These are phyloP conservation scores for Tauraco erythrolophus DNA, from an alignment of 2,113 vertebrate species.

Conservation along the genomic window DNA sequence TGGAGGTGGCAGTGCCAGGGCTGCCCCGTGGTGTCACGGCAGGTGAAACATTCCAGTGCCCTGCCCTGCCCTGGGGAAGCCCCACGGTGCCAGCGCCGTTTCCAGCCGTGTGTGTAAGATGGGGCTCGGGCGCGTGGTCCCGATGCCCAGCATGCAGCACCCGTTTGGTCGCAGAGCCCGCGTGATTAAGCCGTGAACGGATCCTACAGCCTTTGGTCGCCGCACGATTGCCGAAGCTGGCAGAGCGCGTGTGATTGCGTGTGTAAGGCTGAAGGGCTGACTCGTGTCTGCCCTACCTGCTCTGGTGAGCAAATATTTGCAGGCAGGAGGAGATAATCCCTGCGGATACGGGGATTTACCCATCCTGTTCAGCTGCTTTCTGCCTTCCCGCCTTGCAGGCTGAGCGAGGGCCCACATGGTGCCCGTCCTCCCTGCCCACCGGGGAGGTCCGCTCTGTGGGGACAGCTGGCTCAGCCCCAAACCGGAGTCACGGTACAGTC, in stretches of 20 bases:
- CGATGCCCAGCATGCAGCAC: accelerated
- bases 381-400: background rate
- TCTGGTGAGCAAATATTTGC: conserved; percentile 36
- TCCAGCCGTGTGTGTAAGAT: accelerated
- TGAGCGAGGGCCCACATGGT: background rate
- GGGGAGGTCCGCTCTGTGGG: accelerated
- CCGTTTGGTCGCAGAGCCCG: accelerated
- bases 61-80: background rate
- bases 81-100: accelerated
- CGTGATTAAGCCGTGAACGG: background rate
- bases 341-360: background rate
- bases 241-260: background rate
- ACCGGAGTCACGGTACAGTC: accelerated
- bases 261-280: background rate
- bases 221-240: accelerated
- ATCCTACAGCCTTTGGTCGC: background rate
- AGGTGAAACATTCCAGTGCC: accelerated
- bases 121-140: accelerated
- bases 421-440: background rate
- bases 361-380: background rate
- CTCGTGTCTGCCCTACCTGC: background rate
- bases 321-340: background rate
- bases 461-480: background rate
- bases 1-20: background rate
- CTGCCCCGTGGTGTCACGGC: background rate